Evolutionary conservation across 2,113 vertebrate species (phyloP).

Genomic region (Psophia crepitans): DNA sequence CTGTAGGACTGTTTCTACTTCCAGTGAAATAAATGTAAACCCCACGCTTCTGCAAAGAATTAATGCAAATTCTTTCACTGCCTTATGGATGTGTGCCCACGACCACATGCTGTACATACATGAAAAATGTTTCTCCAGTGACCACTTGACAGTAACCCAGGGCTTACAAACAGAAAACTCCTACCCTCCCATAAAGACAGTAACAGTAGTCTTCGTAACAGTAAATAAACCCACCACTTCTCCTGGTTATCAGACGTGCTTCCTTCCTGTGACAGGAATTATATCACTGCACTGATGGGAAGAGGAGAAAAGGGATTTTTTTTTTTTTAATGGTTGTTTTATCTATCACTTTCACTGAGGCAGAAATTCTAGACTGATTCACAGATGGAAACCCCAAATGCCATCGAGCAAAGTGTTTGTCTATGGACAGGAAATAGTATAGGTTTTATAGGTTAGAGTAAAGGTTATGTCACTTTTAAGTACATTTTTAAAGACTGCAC

Average conservation of each 20-base stretch:
- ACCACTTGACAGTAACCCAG: background rate
- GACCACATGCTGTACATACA: background rate
- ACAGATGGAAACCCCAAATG: constrained; percentile 66
- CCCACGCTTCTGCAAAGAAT: background rate
- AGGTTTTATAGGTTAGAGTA: constrained; percentile 11
- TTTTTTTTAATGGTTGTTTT: background rate
- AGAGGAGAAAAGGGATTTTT: constrained; percentile 47
- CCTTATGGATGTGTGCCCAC: background rate
- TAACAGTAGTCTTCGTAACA: background rate
- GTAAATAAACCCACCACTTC: constrained; percentile 33
- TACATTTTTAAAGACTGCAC: background rate
- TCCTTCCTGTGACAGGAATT: constrained; percentile 53
- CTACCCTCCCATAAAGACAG: background rate
- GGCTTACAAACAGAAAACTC: constrained; percentile 28
- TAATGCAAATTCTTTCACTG: background rate
- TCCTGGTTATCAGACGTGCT: background rate
- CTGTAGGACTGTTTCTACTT: background rate
- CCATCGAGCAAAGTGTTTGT: constrained; percentile 25
- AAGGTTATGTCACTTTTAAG: constrained; percentile 40
- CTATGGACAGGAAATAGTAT: constrained; percentile 66
- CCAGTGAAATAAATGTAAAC: background rate
- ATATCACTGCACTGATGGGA: constrained; percentile 49
- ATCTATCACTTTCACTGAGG: constrained; percentile 58
- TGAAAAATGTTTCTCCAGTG: background rate
- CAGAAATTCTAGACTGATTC: constrained; percentile 63